phyloP scores from a whole-genome alignment of 2,113 vertebrate species.

The Campylorhamphus procurvoides region DNA sequence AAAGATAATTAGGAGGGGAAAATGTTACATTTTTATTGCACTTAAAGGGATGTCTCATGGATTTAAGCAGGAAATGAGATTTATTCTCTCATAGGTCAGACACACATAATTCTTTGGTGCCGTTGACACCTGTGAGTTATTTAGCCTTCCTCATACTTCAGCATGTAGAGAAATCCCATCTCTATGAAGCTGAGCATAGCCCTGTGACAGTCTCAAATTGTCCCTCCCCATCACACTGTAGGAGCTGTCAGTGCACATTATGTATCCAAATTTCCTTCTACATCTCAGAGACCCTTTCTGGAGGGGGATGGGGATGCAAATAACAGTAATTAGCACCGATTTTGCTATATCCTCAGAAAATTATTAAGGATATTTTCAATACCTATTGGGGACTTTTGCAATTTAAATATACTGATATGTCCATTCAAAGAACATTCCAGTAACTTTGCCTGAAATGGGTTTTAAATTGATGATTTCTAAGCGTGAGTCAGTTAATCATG shows the following conservation, averaged over 20 bases:
- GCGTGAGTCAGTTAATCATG: conserved; percentile 53
- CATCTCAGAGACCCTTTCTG: conserved; percentile 41
- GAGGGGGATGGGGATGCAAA: conserved; percentile 49
- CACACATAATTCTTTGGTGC: conserved; percentile 64
- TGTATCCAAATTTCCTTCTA: conserved; percentile 58
- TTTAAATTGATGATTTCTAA: conserved; percentile 66
- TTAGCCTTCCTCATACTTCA: conserved; percentile 62
- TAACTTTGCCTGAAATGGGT: conserved; percentile 45
- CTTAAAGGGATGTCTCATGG: conserved; percentile 33
- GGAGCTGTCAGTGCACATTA: conserved; percentile 58
- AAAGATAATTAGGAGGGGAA: conserved; percentile 40
- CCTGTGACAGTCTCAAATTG: conserved; percentile 43
- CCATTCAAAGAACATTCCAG: conserved; percentile 35
- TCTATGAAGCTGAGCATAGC: conserved; percentile 36
- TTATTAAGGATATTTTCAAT: conserved; percentile 51
- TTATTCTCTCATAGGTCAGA: conserved; percentile 70
- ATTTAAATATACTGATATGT: conserved; percentile 28
- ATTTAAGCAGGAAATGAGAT: conserved; percentile 51
- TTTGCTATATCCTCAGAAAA: conserved; percentile 51
- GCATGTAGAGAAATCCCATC: conserved; percentile 55
- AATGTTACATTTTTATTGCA: conserved; percentile 51
- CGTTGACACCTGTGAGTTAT: conserved; percentile 75
- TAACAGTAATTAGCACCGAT: conserved; percentile 66
- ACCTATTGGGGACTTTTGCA: conserved; percentile 8
- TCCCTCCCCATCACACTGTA: conserved; percentile 24